Conservation (phyloP, 2,113 vertebrate species). For the Dromas ardeola region DNA sequence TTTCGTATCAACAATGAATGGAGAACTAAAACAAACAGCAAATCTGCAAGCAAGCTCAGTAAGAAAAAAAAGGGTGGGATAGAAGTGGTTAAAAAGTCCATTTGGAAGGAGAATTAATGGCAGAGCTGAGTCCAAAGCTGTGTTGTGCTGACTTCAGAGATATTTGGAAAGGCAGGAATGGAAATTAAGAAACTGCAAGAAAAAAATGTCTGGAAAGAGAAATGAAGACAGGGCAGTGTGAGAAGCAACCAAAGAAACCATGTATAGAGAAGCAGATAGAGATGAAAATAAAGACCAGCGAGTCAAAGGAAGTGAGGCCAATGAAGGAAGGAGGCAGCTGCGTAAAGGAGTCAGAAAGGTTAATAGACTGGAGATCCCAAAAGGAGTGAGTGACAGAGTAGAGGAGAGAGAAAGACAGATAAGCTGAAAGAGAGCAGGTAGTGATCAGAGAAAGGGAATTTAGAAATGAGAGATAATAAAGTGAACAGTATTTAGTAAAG, state of each 20-base stretch:
- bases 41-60: background rate
- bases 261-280: background rate
- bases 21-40: background rate
- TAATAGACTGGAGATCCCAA: constrained; percentile 62
- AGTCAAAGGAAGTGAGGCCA: constrained; percentile 29
- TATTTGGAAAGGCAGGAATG: background rate
- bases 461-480: constrained; percentile 51
- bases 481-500: constrained; percentile 50
- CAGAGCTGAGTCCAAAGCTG: background rate
- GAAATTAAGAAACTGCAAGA: constrained; percentile 5
- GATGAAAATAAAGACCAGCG: constrained; percentile 24
- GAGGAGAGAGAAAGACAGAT: constrained; percentile 47
- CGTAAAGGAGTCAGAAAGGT: constrained; percentile 61
- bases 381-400: constrained; percentile 57
- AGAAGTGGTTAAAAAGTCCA: background rate
- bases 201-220: background rate
- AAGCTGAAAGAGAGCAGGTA: constrained; percentile 29
- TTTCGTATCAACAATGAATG: background rate
- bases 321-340: constrained; percentile 17
- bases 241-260: constrained; percentile 9
- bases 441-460: constrained; percentile 54
- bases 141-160: background rate
- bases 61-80: background rate
- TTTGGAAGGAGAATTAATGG: background rate
- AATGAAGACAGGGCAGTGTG: background rate